Evolutionary conservation across 2,113 vertebrate species (phyloP).

Genomic region (Equus quagga): DNA sequence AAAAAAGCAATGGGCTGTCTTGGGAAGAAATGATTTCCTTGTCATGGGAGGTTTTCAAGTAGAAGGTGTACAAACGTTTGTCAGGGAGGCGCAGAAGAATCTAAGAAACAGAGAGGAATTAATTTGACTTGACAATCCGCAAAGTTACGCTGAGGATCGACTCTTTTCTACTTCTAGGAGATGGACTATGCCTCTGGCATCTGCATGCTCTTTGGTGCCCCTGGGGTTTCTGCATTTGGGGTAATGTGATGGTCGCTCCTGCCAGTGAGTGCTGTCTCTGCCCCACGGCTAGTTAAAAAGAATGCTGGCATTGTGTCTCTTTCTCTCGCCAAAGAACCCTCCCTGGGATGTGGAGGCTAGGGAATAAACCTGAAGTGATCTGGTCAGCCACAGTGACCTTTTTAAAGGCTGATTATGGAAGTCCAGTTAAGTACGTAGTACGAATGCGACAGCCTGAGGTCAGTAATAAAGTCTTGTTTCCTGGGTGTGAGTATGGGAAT

Average conservation of each 20-base stretch:
- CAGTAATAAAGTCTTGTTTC: background rate
- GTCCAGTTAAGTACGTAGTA: background rate
- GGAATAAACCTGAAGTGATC: background rate
- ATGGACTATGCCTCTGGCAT: background rate
- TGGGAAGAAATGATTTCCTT: background rate
- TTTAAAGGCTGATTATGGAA: background rate
- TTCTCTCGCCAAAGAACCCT: background rate
- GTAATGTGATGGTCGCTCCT: background rate
- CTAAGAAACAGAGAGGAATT: background rate
- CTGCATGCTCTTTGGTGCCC: background rate
- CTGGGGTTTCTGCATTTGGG: background rate
- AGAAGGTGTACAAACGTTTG: background rate
- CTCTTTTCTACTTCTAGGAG: background rate
- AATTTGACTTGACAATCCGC: background rate
- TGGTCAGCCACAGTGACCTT: background rate
- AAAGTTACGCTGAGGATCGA: background rate
- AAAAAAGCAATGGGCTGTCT: background rate
- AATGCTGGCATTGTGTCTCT: background rate
- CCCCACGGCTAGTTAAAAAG: background rate
- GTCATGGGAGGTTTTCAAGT: background rate
- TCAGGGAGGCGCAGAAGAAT: background rate
- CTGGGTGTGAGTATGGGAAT: background rate
- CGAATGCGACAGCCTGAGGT: background rate
- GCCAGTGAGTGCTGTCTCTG: background rate
- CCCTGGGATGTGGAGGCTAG: fast-evolving